Evolutionary conservation across 2,888 invertebrate genomes (phyloP), one percentile per base, ranked within the genome.

Genomic region (Melieria crassipennis): DNA sequence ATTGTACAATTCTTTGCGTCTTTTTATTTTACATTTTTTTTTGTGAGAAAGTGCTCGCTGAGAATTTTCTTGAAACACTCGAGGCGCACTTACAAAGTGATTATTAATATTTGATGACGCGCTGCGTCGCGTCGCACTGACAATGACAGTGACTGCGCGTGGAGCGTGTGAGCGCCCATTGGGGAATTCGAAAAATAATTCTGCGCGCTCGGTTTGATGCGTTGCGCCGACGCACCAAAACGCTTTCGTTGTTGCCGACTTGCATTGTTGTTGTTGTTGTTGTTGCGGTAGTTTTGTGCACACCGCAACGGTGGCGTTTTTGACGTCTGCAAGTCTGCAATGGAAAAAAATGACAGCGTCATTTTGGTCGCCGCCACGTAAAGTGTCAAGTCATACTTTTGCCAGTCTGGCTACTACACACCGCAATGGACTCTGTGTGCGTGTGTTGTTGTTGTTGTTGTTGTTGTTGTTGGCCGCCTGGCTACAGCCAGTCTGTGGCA

Each of bases 101-200:
- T 62, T 61, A 69, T 63, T 57, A 69, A 69, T 69, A 63, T 63
- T 63, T 63, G 46, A 69, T 69, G 55, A 30, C 56, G 61, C 52
- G 11, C 11, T 52, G 52, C 7, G 13, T 52, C 11, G 50, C 11
- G 50, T 50, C 7, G 7, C 9, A 50, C 50, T 10, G 50, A 52
- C 52, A 52, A 6, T 52, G 52, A 11, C 52, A 52, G 11, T 30
- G 30, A 30, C 30, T 30, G 30, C 11, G 13, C 11, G 13, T n/a
- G 52, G 52, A 11, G 52, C 52, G 11, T 13, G 10, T 5, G 13
- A n/a, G 45, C 11, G 60, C 60, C 10, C 52, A 52, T 52, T 52
- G 11, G 52, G 52, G 52, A 52, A 52, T 52, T 52, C 4, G 1
- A 9, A 1, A 52, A 78, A 75, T 73, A 79, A 81, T 79, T 80